phyloP scores from a whole-genome alignment of 1,140 invertebrate genomes.

The Nephila pilipes region DNA sequence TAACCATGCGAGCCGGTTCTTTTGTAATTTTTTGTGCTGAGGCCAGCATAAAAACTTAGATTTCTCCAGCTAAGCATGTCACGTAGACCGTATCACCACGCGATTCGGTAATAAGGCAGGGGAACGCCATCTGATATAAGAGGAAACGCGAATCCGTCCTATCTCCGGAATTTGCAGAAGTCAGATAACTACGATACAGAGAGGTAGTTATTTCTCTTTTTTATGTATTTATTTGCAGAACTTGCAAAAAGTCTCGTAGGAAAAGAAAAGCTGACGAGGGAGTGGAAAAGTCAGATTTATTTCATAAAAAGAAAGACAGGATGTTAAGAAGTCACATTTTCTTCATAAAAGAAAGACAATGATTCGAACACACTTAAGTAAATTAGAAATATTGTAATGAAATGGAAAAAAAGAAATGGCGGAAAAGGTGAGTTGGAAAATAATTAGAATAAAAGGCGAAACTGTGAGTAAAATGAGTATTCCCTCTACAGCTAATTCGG shows the following conservation, averaged over 20 bases:
- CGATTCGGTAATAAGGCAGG: slow-evolving; percentile 35
- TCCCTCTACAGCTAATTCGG: no score
- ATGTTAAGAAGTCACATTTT: background rate
- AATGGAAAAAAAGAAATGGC: no score
- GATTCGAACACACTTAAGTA: background rate
- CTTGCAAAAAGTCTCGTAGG: background rate
- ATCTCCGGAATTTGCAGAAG: background rate
- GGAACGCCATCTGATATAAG: background rate
- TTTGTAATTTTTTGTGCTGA: background rate
- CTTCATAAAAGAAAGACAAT: background rate
- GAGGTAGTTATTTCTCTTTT: background rate
- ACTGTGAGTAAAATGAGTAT: no score
- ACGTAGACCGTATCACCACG: slow-evolving; percentile 30
- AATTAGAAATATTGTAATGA: background rate
- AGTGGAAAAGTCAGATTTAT: background rate
- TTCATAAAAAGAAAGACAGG: background rate
- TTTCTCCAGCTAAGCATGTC: slow-evolving; percentile 19
- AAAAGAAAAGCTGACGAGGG: no score
- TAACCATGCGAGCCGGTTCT: background rate
- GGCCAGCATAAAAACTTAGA: slow-evolving; percentile 1
- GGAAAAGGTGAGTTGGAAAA: no score
- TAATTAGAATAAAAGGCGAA: no score
- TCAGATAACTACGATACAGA: background rate
- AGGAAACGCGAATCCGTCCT: background rate
- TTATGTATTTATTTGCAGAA: background rate